Conservation (phyloP, 2,797 vertebrate species). For the Gallinago stenura region DNA sequence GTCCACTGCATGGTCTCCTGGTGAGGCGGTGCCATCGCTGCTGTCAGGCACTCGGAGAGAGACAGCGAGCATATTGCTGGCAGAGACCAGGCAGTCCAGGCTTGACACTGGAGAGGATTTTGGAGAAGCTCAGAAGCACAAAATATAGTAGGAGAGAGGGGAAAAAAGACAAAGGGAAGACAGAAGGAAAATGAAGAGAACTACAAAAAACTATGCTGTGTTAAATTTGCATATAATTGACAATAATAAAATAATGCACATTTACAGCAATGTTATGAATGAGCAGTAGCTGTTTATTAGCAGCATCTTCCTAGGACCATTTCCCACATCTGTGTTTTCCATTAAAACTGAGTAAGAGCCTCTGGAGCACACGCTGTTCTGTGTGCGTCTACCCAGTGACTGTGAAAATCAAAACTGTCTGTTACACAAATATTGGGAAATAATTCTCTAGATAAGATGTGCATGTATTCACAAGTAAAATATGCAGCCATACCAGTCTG, state of each 20-base stretch:
- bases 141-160: background rate
- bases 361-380: background rate
- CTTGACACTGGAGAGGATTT: background rate
- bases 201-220: background rate
- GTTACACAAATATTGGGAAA: constrained; percentile 18
- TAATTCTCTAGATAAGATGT: background rate
- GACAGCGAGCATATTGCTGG: rapidly evolving
- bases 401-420: constrained; percentile 12
- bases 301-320: background rate
- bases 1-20: background rate
- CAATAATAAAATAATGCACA: background rate
- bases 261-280: background rate
- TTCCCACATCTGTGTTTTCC: constrained; percentile 1
- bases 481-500: background rate
- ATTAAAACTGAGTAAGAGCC: background rate
- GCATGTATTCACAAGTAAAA: constrained; percentile 3
- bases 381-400: background rate
- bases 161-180: background rate
- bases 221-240: background rate
- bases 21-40: background rate
- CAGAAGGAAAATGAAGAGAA: background rate
- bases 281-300: background rate
- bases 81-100: background rate
- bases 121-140: background rate
- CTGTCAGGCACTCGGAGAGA: background rate